Evolutionary conservation across 2,113 vertebrate genomes (phyloP), one percentile per base, ranked within the genome.

Genomic region (Alligator mississippiensis): DNA sequence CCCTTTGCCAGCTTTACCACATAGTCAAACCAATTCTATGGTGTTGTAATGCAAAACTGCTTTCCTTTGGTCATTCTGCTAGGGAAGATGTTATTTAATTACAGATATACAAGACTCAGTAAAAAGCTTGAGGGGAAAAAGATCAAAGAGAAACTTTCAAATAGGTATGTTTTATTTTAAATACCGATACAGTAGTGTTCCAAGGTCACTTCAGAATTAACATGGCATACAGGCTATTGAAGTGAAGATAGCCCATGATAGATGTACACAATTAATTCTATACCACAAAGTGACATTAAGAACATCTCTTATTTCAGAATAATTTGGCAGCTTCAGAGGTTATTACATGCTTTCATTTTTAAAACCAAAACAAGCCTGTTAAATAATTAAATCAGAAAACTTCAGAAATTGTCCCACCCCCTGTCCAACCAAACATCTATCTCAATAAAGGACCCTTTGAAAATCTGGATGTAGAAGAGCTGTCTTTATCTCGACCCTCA

Each of bases 181-280:
- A 96, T 94, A 95, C 83, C 93, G 38, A 94, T 70, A 96, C 75
- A 95, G 59, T 93, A 66, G 79, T 96, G 72, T 93, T 96, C 87
- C 92, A 96, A 98, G 96, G 97, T 98, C 98, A 97, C 98, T 98
- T 98, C n/a, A 98, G 96, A 97, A 47, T 94, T 96, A 96, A 96
- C 91, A 96, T 68, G 88, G 84, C 93, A 95, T 96, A 95, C 84
- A 96, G 97, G 92, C 94, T 96, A 97, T 96, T 97, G 96, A 96
- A 98, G 93, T 95, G 90, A 93, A 97, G 96, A 94, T 91, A 47
- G 94, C 96, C 96, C 95, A 6, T 7, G 88, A 96, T 91, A 91
- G 87, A 93, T 63, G 82, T 92, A 84, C 85, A 96, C 62, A 86
- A 84, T 84, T 7, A 85, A 93, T 74, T 96, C 85, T 95, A 96